Evolutionary conservation across 1,140 invertebrate species (phyloP).

Genomic region (Zaprionus tsacasi): DNA sequence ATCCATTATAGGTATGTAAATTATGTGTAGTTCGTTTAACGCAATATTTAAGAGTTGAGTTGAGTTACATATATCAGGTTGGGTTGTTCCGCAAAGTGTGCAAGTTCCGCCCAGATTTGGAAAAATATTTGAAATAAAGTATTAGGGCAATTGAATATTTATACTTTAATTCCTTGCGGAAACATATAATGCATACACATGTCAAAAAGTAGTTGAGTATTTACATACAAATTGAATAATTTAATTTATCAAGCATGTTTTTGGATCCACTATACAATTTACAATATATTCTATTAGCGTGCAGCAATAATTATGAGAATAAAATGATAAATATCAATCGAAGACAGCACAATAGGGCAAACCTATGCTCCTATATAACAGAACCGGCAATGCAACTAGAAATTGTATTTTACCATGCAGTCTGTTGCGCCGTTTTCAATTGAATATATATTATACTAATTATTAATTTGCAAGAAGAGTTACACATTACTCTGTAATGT

Average conservation of each 20-base stretch:
- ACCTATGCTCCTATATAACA: background rate
- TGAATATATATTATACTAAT: background rate
- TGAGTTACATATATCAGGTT: background rate
- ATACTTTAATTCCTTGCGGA: slow-evolving; percentile 43
- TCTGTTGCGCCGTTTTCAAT: background rate
- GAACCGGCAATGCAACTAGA: background rate
- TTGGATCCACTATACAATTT: background rate
- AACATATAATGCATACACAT: background rate
- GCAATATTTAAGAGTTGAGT: slow-evolving; percentile 17
- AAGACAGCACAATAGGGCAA: background rate
- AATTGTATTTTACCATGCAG: slow-evolving; percentile 4
- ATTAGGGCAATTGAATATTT: slow-evolving; percentile 62
- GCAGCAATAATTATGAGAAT: background rate
- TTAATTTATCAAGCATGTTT: background rate
- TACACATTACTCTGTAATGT: too few species aligned
- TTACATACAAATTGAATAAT: background rate
- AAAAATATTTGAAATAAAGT: slow-evolving; percentile 67
- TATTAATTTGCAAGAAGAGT: too few species aligned
- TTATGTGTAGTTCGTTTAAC: slow-evolving; percentile 25
- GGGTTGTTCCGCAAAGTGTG: slow-evolving; percentile 65
- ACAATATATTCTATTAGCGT: background rate
- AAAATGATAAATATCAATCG: background rate
- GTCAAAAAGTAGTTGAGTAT: slow-evolving; percentile 4
- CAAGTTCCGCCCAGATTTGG: slow-evolving; percentile 62
- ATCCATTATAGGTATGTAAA: slow-evolving; percentile 31